Percentiles rank a stretch among this genome's conserved stretches.
Conservation (phyloP, 2,797 vertebrate species). For the Pogonophryne albipinna region DNA sequence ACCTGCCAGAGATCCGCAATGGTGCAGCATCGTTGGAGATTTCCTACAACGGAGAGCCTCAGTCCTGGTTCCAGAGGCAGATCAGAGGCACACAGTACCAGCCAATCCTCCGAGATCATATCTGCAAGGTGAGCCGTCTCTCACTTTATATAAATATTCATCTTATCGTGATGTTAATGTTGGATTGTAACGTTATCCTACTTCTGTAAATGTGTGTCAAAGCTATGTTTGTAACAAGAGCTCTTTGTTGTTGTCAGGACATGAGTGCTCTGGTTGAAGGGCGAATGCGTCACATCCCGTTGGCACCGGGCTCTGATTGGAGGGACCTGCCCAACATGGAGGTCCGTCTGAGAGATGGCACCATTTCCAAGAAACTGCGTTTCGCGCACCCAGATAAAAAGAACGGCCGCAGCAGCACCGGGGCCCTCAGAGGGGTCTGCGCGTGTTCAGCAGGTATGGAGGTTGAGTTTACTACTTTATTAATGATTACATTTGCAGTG, state of each 20-base stretch:
- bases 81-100: constrained; percentile 96
- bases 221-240: neutral
- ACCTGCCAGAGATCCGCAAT: constrained; percentile 96
- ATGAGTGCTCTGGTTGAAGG: constrained; percentile 97
- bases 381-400: constrained; percentile 92
- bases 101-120: constrained; percentile 96
- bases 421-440: constrained; percentile 92
- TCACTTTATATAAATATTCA: neutral
- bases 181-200: neutral
- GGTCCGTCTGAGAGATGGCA: constrained; percentile 92
- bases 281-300: constrained; percentile 95
- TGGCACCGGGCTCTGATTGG: constrained; percentile 97
- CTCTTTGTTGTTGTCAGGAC: constrained; percentile 82
- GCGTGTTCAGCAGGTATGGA: constrained; percentile 90
- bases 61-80: constrained; percentile 99
- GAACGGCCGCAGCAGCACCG: constrained; percentile 90
- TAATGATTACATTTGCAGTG: neutral
- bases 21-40: constrained; percentile 93
- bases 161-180: neutral
- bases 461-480: neutral
- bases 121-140: constrained; percentile 91
- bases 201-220: neutral
- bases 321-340: constrained; percentile 96
- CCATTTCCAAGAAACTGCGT: constrained; percentile 91
- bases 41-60: constrained; percentile 96